Evolutionary conservation across 2,797 vertebrate species (phyloP), one percentile per base, ranked within the genome.

Genomic region (Lycodopsis pacificus): DNA sequence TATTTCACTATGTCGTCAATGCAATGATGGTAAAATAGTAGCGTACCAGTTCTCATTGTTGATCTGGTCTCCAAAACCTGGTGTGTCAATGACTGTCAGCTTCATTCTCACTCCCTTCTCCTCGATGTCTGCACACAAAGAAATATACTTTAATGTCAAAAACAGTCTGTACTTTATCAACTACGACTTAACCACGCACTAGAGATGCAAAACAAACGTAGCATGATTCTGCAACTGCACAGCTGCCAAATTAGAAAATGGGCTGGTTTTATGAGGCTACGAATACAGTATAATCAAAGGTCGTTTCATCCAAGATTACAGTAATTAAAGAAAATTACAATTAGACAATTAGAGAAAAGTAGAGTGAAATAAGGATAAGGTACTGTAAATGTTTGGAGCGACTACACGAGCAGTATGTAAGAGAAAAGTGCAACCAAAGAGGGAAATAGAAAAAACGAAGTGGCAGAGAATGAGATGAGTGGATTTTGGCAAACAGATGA

Each of bases 61-160:
- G 89, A 99, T 99, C 91, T 99, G 98, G 90, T 99, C 98, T 81
- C 98, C 98, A 62, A 99, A 99, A 42, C 98, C 98, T 0, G 98
- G 98, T 0, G 98, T 99, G 93, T 99, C 98, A 0, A 99, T 99
- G 82, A 99, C 98, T 0, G 98, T 99, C 90, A 99, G 95, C 89
- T 99, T 99, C 98, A 99, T 99, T 71, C 97, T 97, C 70, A 99
- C 98, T 0, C 98, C 98, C 65, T 99, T 99, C 93, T 99, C 98
- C 84, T 99, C 98, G 0, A 99, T 96, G 75, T 99, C 98, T 99
- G 92, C 57, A 72, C 25, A 74, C 40, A 83, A 17, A 77, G 10
- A 82, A n/a, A 62, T 48, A 71, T 54, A 78, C 58, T 14, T 27
- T 27, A 1, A 34, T 17, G 17, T 56, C 30, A 10, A 48, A 71